phyloP scores from a whole-genome alignment of 2,888 invertebrate genomes.

The Drosophila paranaensis region DNA sequence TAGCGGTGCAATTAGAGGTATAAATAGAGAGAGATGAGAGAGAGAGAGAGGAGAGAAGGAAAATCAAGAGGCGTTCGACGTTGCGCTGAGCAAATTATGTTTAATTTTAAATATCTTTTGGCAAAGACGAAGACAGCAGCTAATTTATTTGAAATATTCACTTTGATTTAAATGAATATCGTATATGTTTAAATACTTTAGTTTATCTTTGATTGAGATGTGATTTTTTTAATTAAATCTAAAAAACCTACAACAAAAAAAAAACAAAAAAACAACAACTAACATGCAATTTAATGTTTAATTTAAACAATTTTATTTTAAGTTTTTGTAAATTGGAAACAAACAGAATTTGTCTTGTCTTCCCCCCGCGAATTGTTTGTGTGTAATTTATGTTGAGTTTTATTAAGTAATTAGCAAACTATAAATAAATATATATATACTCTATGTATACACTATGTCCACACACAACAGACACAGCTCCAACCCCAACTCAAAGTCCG shows the following conservation, averaged over 20 bases:
- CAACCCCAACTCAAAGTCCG: neutral
- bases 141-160: conserved; percentile 56
- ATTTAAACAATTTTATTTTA: conserved; percentile 35
- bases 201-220: conserved; percentile 63
- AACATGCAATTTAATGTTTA: conserved; percentile 60
- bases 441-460: conserved; percentile 53
- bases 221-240: conserved; percentile 53
- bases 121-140: conserved; percentile 56
- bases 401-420: conserved; percentile 59
- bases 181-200: conserved; percentile 28
- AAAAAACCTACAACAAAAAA: neutral
- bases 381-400: conserved; percentile 78
- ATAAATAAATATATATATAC: conserved; percentile 24
- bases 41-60: neutral
- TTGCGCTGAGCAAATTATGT: conserved; percentile 59
- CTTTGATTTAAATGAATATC: conserved; percentile 35
- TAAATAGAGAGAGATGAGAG: neutral
- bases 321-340: conserved; percentile 53
- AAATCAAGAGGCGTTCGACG: conserved; percentile 39
- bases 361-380: conserved; percentile 62
- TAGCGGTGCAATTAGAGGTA: conserved; percentile 9
- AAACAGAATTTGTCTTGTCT: conserved; percentile 70
- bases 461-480: conserved; percentile 42
- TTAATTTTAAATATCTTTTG: conserved; percentile 44
- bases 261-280: conserved; percentile 15